phyloP scores from a whole-genome alignment of 2,888 invertebrate species.

The Saturnia japonica region DNA sequence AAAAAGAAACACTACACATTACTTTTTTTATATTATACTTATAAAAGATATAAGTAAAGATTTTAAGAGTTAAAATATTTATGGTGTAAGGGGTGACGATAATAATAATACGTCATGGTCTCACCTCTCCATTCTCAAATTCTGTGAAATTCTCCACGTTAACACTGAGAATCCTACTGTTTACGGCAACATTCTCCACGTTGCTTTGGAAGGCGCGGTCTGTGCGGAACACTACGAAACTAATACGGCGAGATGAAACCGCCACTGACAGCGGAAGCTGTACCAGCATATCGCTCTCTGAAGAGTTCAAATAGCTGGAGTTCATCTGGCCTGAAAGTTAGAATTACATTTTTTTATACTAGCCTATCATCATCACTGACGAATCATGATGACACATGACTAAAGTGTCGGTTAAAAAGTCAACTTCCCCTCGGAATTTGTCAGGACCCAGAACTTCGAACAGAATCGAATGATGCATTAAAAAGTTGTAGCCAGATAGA shows the following conservation, averaged over 20 bases:
- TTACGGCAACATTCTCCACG: conserved; percentile 43
- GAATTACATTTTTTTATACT: not conserved
- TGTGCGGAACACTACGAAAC: conserved; percentile 74
- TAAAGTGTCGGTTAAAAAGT: too few species aligned
- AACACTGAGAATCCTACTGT: conserved; percentile 76
- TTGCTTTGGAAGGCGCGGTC: conserved; percentile 64
- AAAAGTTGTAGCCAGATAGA: too few species aligned
- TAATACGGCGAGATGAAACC: conserved; percentile 54
- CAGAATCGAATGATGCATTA: too few species aligned
- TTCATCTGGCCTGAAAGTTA: conserved; percentile 51
- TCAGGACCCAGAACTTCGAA: too few species aligned
- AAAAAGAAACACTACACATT: conserved; percentile 13
- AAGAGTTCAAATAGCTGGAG: conserved; percentile 44
- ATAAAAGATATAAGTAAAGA: too few species aligned
- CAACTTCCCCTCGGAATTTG: too few species aligned
- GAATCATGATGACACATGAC: too few species aligned
- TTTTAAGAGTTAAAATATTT: too few species aligned
- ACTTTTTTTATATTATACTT: too few species aligned
- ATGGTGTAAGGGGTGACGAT: not conserved
- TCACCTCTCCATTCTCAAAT: conserved; percentile 64
- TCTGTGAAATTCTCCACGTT: conserved; percentile 63
- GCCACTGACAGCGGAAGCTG: conserved; percentile 61
- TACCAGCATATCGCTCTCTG: conserved; percentile 64
- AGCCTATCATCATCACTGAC: too few species aligned
- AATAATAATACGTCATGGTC: conserved; percentile 16